A percentile compares a stretch with the other conserved stretches of the same genome.
phyloP scores from a whole-genome alignment of 2,888 invertebrate genomes.

The Diaprepes abbreviatus region DNA sequence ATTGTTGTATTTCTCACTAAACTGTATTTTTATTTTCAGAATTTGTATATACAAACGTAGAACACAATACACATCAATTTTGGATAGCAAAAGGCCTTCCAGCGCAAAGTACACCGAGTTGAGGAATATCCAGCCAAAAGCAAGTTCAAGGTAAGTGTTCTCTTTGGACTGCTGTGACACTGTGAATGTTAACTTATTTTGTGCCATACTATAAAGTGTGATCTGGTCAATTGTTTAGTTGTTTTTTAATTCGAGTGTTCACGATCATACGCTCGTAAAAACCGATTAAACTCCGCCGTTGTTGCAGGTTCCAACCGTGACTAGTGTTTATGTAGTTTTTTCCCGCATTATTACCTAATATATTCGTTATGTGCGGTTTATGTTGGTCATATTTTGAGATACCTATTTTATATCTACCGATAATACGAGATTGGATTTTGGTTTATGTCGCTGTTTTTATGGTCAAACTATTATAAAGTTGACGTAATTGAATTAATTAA shows the following conservation, averaged over 20 bases:
- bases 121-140: slow-evolving; percentile 56
- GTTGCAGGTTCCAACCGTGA: slow-evolving; percentile 32
- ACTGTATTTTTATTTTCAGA: slow-evolving; percentile 58
- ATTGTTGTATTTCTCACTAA: slow-evolving; percentile 10
- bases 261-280: slow-evolving; percentile 34
- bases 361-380: slow-evolving; percentile 6
- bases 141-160: slow-evolving; percentile 56
- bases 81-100: slow-evolving; percentile 57
- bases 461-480: not conserved
- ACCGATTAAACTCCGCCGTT: slow-evolving; percentile 27
- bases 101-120: slow-evolving; percentile 64
- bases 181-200: slow-evolving; percentile 39
- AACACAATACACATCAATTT: slow-evolving; percentile 55
- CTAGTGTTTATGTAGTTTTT: slow-evolving; percentile 34
- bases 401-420: not conserved
- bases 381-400: not conserved
- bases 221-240: slow-evolving; percentile 32
- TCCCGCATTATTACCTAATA: slow-evolving; percentile 30
- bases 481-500: not conserved
- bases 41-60: slow-evolving; percentile 64
- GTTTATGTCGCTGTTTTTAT: slow-evolving; percentile 4
- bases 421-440: not conserved
- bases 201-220: slow-evolving; percentile 45
- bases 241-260: slow-evolving; percentile 35
- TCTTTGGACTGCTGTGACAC: slow-evolving; percentile 28